Conservation (phyloP, 2,113 vertebrate species). For the Silurus asotus region DNA sequence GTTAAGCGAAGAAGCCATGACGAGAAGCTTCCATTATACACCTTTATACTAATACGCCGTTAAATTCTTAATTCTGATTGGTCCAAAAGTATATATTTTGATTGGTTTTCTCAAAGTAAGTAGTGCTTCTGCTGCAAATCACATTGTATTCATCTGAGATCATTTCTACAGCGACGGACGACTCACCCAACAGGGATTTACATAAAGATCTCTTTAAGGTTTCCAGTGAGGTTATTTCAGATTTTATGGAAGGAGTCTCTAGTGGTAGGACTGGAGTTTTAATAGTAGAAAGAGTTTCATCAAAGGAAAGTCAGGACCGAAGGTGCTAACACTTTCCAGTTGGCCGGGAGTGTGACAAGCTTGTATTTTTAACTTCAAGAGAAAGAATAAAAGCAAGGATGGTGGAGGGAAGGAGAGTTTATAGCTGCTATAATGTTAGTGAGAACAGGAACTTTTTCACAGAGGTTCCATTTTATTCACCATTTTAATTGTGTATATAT, state of each 20-base stretch:
- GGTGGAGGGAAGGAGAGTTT: background rate
- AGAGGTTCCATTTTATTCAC: background rate
- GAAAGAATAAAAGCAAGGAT: background rate
- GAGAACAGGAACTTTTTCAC: background rate
- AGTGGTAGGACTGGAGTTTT: background rate
- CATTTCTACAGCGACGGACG: background rate
- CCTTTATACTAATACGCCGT: background rate
- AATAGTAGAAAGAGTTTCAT: background rate
- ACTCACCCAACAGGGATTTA: background rate
- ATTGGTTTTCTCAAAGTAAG: constrained; percentile 4
- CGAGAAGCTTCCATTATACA: constrained; percentile 21
- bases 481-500: too few species aligned
- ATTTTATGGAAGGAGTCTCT: background rate
- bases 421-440: background rate
- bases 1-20: constrained; percentile 39
- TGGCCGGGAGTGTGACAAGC: background rate
- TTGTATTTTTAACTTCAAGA: background rate
- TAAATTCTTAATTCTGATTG: constrained; percentile 5
- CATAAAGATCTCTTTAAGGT: background rate
- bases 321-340: background rate
- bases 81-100: background rate
- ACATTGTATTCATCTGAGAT: background rate
- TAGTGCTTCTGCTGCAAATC: background rate
- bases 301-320: background rate
- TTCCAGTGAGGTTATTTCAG: background rate